These are phyloP conservation scores for Diplodus puntazzo DNA, from an alignment of 2,797 vertebrate species.

Conservation along the genomic window DNA sequence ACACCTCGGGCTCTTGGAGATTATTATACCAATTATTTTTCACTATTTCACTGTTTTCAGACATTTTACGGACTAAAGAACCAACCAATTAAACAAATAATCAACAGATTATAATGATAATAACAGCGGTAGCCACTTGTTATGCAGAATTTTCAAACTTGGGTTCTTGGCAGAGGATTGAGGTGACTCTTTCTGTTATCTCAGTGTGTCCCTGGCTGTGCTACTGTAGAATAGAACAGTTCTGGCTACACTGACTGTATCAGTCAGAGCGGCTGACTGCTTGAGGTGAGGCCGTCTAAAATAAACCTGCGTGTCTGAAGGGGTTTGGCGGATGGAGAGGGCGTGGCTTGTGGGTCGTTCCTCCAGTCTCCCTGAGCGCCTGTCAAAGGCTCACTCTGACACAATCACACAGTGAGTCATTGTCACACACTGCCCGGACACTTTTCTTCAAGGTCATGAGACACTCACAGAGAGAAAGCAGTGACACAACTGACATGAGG, in stretches of 20 bases:
- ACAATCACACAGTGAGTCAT: constrained; percentile 63
- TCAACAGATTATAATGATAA: not conserved
- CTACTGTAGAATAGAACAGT: constrained; percentile 27
- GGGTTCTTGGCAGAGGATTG: constrained; percentile 38
- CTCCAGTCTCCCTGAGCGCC: constrained; percentile 19
- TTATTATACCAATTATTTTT: not conserved
- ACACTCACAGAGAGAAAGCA: constrained; percentile 26
- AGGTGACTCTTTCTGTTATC: constrained; percentile 51
- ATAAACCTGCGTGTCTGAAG: constrained; percentile 48
- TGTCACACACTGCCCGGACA: constrained; percentile 43
- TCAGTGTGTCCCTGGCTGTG: constrained; percentile 40
- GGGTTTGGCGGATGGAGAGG: constrained; percentile 28
- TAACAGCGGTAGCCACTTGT: not conserved
- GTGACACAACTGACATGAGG: constrained; percentile 19
- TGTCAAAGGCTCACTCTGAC: constrained; percentile 40
- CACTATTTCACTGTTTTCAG: constrained; percentile 5
- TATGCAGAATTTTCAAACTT: not conserved
- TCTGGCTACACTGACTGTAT: constrained; percentile 46
- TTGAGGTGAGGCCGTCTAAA: constrained; percentile 58
- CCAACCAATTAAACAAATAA: not conserved
- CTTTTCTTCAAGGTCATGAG: constrained; percentile 67
- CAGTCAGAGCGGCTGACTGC: constrained; percentile 34
- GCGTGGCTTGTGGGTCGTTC: constrained; percentile 28
- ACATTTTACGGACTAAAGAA: not conserved
- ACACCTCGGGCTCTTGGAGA: not conserved